Conservation (phyloP, 1,140 invertebrate genomes). For the Delia radicum region DNA sequence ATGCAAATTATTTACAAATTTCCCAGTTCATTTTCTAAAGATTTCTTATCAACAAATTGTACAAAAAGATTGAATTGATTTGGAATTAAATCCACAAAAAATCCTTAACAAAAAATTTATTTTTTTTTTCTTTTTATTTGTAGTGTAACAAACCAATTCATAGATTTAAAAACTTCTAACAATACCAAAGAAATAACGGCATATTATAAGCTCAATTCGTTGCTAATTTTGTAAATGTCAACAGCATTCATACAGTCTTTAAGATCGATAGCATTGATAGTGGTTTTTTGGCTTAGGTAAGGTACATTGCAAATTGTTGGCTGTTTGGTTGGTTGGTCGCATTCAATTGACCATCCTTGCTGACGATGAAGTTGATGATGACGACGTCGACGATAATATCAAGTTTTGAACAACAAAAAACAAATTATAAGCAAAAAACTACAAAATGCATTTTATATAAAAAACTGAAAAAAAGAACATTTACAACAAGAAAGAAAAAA, state of each 20-base stretch:
- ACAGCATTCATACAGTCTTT: neutral
- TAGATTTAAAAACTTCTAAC: neutral
- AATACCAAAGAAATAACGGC: neutral
- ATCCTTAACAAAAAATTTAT: neutral
- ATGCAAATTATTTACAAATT: too few species aligned
- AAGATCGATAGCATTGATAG: neutral
- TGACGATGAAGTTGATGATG: neutral
- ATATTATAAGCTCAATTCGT: neutral
- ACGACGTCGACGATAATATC: neutral
- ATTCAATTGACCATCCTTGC: neutral
- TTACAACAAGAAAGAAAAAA: neutral
- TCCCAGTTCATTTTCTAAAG: too few species aligned
- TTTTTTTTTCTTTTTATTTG: neutral
- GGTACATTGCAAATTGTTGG: neutral
- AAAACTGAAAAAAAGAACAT: neutral
- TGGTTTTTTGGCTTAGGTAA: neutral
- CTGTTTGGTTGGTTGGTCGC: neutral
- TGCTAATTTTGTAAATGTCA: slow-evolving; percentile 1
- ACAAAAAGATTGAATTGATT: too few species aligned
- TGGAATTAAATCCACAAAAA: too few species aligned
- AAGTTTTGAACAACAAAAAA: neutral
- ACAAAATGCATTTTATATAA: neutral
- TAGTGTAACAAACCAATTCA: neutral
- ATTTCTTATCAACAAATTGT: too few species aligned
- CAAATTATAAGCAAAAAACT: neutral